phyloP scores from a whole-genome alignment of 2,113 vertebrate species.

The Phalacrocorax carbo region DNA sequence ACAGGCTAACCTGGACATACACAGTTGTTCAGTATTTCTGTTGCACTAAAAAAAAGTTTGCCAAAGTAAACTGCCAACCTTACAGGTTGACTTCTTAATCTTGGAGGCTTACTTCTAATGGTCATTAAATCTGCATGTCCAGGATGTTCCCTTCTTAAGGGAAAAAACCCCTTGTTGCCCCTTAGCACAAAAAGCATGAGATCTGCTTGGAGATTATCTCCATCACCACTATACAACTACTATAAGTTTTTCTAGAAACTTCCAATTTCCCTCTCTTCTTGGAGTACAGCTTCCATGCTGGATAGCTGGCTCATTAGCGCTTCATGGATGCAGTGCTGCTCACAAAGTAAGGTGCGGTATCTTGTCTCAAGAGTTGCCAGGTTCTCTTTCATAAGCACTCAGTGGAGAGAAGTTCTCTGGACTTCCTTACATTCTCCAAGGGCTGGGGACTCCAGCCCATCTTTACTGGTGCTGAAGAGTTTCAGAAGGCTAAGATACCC shows the following conservation, averaged over 20 bases:
- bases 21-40: not conserved
- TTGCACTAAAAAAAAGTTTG: not conserved
- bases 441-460: not conserved
- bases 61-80: not conserved
- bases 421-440: not conserved
- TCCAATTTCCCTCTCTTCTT: not conserved
- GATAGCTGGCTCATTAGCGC: not conserved
- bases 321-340: not conserved
- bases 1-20: not conserved
- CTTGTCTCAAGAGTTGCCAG: not conserved
- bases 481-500: not conserved
- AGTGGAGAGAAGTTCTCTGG: not conserved
- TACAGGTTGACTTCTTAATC: not conserved
- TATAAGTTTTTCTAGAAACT: not conserved
- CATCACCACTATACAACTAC: not conserved
- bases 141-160: not conserved
- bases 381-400: not conserved
- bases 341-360: not conserved
- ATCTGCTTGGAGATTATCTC: not conserved
- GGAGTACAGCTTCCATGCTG: not conserved
- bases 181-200: not conserved
- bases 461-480: not conserved
- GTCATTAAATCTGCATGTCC: not conserved
- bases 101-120: not conserved
- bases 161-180: not conserved